phyloP scores from a whole-genome alignment of 2,888 invertebrate species.

The Serrognathus titanus region DNA sequence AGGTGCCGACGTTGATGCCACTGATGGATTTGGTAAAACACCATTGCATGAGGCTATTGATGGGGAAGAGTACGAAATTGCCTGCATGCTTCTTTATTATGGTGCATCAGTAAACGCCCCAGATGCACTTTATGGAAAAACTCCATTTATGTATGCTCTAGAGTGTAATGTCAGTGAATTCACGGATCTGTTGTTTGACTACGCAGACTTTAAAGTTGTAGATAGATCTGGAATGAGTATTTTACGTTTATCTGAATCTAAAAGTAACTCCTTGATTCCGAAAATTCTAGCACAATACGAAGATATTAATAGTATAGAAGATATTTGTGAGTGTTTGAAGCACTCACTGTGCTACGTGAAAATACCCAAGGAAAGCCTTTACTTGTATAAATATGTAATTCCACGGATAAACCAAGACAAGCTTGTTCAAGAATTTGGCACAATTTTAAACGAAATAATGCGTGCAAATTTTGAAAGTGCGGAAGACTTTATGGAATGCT shows the following conservation, averaged over 20 bases:
- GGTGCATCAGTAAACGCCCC: slow-evolving; percentile 1
- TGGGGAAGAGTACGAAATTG: not conserved
- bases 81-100: not conserved
- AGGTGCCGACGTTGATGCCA: not conserved
- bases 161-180: not conserved
- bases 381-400: too few relatives aligned
- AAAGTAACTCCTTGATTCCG: not conserved
- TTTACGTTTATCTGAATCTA: not conserved
- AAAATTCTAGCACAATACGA: not conserved
- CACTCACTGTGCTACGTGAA: too few relatives aligned
- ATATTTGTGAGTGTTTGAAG: too few relatives aligned
- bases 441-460: too few relatives aligned
- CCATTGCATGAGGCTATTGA: not conserved
- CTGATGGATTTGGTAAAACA: not conserved
- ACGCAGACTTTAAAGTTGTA: not conserved
- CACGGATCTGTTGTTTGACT: not conserved
- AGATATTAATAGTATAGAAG: not conserved
- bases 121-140: not conserved
- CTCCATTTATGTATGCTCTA: not conserved
- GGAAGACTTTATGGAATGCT: too few relatives aligned
- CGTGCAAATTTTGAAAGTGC: too few relatives aligned
- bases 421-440: too few relatives aligned
- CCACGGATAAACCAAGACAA: too few relatives aligned
- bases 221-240: not conserved
- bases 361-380: too few relatives aligned